Conservation (phyloP, 2,797 vertebrate species). For the Centroberyx gerrardi region DNA sequence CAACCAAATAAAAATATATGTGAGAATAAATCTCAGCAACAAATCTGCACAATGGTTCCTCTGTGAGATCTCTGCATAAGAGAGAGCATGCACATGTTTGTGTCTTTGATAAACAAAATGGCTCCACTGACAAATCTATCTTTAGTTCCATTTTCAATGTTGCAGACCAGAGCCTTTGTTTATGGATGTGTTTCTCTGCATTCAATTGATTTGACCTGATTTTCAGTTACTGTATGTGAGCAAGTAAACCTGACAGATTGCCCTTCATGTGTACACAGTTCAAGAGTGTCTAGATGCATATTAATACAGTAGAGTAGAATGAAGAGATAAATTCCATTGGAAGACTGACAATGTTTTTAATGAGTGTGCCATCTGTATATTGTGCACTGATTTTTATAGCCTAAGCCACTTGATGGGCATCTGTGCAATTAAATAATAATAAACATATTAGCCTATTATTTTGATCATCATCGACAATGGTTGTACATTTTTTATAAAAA, state of each 20-base stretch:
- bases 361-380: not conserved
- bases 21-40: not conserved
- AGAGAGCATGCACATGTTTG: not conserved
- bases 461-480: too few species aligned
- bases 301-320: not conserved
- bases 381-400: not conserved
- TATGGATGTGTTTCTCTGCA: not conserved
- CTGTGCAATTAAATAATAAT: not conserved
- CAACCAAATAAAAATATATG: not conserved
- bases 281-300: not conserved
- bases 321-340: not conserved
- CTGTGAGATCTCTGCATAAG: slow-evolving; percentile 1
- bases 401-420: not conserved
- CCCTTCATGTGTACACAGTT: not conserved
- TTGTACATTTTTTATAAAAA: too few species aligned
- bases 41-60: not conserved
- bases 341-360: too few species aligned
- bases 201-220: slow-evolving; percentile 9
- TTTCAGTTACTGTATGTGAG: not conserved
- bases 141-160: slow-evolving; percentile 21
- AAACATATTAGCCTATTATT: not conserved
- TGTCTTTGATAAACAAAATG: slow-evolving; percentile 24
- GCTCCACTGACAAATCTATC: slow-evolving; percentile 7
- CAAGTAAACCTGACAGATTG: not conserved
- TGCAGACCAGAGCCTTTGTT: not conserved